Evolutionary conservation across 2,888 invertebrate species (phyloP).

Genomic region (Megaustenia siamemsis): DNA sequence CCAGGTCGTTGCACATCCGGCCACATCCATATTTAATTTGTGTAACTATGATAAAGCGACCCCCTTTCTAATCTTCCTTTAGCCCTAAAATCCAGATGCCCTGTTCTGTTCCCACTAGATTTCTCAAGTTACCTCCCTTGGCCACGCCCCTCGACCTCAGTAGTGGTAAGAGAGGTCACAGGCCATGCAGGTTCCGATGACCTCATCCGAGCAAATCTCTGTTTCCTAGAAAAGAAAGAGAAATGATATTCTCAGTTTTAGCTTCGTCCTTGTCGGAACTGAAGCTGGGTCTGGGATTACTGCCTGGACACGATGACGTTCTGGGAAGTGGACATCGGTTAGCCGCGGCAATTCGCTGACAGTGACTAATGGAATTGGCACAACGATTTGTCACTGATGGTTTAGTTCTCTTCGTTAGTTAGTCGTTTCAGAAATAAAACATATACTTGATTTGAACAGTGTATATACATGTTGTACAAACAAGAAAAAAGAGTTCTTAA

Average conservation of each 20-base stretch:
- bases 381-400: not conserved
- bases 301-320: not conserved
- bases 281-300: not conserved
- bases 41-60: slow-evolving; percentile 36
- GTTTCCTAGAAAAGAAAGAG: not conserved
- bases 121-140: slow-evolving; percentile 41
- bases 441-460: no score
- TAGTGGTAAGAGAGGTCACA: not conserved
- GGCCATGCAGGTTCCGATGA: not conserved
- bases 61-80: not conserved
- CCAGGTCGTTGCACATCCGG: not conserved
- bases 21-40: slow-evolving; percentile 43
- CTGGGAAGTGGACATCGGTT: slow-evolving; percentile 7
- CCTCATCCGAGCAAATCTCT: slow-evolving; percentile 34
- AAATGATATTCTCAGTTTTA: slow-evolving; percentile 14
- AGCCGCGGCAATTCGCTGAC: not conserved
- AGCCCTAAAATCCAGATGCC: not conserved
- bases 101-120: slow-evolving; percentile 12
- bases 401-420: no score
- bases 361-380: not conserved
- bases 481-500: no score
- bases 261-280: no score
- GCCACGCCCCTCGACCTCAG: slow-evolving; percentile 15
- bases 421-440: no score
- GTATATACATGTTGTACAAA: no score